These are phyloP conservation scores for Hemibagrus wyckioides DNA, from an alignment of 2,113 vertebrate species.

Conservation along the genomic window DNA sequence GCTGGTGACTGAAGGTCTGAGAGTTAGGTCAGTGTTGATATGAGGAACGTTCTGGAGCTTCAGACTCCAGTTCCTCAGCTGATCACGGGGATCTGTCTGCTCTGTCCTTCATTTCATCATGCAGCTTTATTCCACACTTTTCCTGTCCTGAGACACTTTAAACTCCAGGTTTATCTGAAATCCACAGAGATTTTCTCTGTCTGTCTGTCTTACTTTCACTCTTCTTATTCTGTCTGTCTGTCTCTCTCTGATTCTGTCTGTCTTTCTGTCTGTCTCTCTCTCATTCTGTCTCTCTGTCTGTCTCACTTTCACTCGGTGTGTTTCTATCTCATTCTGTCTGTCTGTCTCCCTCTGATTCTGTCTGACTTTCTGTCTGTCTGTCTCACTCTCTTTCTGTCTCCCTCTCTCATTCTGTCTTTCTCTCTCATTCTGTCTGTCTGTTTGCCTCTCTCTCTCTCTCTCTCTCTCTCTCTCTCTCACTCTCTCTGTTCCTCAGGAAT, in stretches of 20 bases:
- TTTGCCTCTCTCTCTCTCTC: conserved; percentile 50
- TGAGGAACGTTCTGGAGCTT: neutral
- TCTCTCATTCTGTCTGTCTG: too few species aligned
- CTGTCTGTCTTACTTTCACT: too few species aligned
- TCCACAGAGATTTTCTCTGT: neutral
- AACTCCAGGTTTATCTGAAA: neutral
- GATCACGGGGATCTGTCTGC: neutral
- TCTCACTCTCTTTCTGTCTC: too few species aligned
- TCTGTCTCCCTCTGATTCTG: too few species aligned
- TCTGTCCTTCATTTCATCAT: neutral
- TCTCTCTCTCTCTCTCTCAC: neutral
- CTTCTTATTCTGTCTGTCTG: neutral
- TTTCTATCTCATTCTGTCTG: too few species aligned
- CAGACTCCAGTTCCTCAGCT: neutral
- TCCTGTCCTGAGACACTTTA: neutral
- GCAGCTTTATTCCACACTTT: too few species aligned
- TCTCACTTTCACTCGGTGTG: neutral
- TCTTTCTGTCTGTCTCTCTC: neutral
- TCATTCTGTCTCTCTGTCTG: neutral
- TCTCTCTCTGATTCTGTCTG: too few species aligned
- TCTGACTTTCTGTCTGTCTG: too few species aligned
- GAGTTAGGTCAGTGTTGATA: too few species aligned
- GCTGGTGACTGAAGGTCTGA: too few species aligned
- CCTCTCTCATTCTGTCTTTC: too few species aligned
- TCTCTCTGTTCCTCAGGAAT: conserved; percentile 25